Evolutionary conservation across 2,888 invertebrate species (phyloP).

Genomic region (Megalurothrips usitatus): DNA sequence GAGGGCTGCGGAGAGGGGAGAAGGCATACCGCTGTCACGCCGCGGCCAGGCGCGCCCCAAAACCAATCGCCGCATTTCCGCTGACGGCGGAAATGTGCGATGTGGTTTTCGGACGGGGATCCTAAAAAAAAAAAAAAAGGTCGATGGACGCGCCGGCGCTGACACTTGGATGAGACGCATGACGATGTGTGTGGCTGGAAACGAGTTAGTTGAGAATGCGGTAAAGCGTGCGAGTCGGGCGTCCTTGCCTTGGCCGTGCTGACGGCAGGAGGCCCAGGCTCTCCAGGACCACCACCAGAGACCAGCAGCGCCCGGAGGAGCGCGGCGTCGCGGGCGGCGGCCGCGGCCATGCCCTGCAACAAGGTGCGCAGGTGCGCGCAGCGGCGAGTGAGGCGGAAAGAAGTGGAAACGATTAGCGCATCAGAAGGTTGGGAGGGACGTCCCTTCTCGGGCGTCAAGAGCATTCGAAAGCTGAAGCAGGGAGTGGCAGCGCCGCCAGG

Average conservation of each 20-base stretch:
- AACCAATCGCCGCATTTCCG: neutral
- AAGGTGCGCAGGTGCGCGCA: neutral
- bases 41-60: neutral
- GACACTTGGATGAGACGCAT: neutral
- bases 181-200: too few relatives aligned
- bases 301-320: neutral
- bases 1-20: neutral
- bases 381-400: neutral
- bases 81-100: neutral
- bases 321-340: neutral
- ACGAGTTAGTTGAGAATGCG: too few relatives aligned
- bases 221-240: neutral
- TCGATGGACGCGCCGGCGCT: too few relatives aligned
- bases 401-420: too few relatives aligned
- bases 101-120: neutral
- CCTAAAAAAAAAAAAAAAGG: neutral
- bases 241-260: neutral
- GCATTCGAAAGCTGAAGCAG: too few relatives aligned
- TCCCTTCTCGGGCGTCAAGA: too few relatives aligned
- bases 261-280: too few relatives aligned
- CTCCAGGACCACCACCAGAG: neutral
- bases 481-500: too few relatives aligned
- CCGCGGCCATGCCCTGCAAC: constrained; percentile 14
- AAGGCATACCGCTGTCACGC: too few relatives aligned
- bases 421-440: too few relatives aligned